Conservation (phyloP, 2,113 vertebrate genomes). For the Nymphicus hollandicus region DNA sequence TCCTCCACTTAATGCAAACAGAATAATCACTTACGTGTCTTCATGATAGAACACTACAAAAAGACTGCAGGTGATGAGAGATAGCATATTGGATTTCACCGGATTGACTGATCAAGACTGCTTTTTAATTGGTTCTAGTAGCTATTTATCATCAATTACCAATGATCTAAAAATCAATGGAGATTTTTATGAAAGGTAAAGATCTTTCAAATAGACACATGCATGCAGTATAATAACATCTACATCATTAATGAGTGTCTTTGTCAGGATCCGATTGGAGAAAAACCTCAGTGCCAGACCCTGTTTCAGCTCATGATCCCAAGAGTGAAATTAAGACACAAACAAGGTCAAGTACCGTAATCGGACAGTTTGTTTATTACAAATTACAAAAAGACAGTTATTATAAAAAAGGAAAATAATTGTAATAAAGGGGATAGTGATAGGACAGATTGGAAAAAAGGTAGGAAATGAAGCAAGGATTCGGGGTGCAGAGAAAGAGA, state of each 20-base stretch:
- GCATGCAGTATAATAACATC: not conserved
- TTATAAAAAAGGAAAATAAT: not conserved
- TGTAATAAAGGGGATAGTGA: not conserved
- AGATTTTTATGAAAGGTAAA: not conserved
- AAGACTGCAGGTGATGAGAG: not conserved
- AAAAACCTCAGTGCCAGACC: not conserved
- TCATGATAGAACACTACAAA: not conserved
- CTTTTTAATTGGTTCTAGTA: not conserved
- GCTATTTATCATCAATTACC: not conserved
- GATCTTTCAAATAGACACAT: not conserved
- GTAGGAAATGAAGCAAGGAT: not conserved
- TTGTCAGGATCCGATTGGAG: not conserved
- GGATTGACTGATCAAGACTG: not conserved
- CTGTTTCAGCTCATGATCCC: not conserved
- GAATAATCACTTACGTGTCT: not conserved
- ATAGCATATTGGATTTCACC: not conserved
- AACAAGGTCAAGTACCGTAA: not conserved
- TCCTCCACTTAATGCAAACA: not conserved
- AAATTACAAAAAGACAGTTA: not conserved
- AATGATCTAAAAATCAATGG: not conserved
- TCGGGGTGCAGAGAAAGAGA: not conserved
- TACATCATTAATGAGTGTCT: not conserved
- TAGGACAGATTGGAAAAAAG: not conserved
- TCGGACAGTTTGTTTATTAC: not conserved
- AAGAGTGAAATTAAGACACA: not conserved